Evolutionary conservation across 2,888 invertebrate species (phyloP), one percentile per base, ranked within the genome.

Genomic region (Drosophila paramelanica): DNA sequence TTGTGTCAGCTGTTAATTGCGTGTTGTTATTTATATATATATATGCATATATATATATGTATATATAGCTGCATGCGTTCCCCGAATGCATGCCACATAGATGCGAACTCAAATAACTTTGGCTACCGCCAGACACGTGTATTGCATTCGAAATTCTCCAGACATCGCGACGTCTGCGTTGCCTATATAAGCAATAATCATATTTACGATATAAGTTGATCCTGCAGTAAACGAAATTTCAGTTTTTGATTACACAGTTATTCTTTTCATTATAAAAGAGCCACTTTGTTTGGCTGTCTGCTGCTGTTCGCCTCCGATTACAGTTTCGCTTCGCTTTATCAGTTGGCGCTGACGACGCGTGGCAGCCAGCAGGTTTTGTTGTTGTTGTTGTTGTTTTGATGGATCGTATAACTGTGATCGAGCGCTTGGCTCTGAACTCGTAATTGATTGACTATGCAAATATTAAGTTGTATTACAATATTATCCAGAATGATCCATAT

Each of bases 341-440:
- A 8, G 31, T 31, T 10, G 31, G 10, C 31, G 31, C 31, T 31
- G 56, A 42, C 59, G 88, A 46, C 82, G 82, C 82, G 82, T 82
- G 82, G 82, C 88, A 74, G 31, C 31, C 66, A n/a, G 66, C 66
- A 69, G 14, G 60, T 59, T 49, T 43, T 31, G 25, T 23, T 6
- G 17, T 17, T 43, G 1, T 27, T 27, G 1, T 27, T 27, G 0
- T 27, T 27, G 8, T 27, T 27, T 38, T 46, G n/a, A 31, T 47
- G 33, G 25, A 51, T 62, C 47, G 25, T 36, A 52, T 64, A 60
- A 41, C 36, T 23, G 38, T 38, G 27, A n/a, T 17, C 1, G 31
- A 31, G 8, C 31, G 10, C 2, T 3, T 31, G 8, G 8, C 31
- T 31, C 10, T 31, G 10, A 31, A 3, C 10, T 31, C 33, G 47